phyloP scores from a whole-genome alignment of 2,888 invertebrate genomes.

The Eupeodes latifasciatus region DNA sequence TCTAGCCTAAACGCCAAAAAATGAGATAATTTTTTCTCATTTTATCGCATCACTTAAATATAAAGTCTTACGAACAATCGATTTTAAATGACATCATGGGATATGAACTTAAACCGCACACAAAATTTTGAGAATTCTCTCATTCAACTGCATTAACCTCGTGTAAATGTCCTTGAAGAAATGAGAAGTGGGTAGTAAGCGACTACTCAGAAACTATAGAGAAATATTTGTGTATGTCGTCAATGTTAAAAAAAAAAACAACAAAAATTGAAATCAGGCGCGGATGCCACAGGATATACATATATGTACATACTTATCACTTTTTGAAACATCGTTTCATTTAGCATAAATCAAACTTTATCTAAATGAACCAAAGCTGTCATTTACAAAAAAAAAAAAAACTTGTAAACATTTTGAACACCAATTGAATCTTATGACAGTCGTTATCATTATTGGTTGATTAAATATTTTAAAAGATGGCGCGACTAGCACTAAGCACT shows the following conservation, averaged over 20 bases:
- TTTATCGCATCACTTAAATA: constrained; percentile 11
- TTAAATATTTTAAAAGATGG: too few species aligned
- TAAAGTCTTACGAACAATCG: constrained; percentile 21
- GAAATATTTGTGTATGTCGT: not conserved
- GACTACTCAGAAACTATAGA: not conserved
- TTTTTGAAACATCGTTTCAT: not conserved
- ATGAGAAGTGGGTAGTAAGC: not conserved
- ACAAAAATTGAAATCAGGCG: not conserved
- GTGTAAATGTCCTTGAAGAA: constrained; percentile 24
- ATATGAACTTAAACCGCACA: constrained; percentile 36
- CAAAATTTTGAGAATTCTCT: constrained; percentile 15
- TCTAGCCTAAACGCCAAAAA: not conserved
- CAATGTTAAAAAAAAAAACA: not conserved
- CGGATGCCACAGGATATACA: not conserved
- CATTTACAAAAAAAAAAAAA: too few species aligned
- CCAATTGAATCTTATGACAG: too few species aligned
- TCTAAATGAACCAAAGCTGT: too few species aligned
- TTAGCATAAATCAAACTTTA: not conserved
- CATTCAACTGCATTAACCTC: not conserved
- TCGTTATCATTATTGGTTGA: too few species aligned
- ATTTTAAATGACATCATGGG: constrained; percentile 50
- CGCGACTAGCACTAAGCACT: too few species aligned
- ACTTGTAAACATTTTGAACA: too few species aligned
- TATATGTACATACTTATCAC: too few species aligned
- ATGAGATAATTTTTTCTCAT: not conserved